A percentile compares a stretch with the other conserved stretches of the same genome.
Evolutionary conservation across 30 jellyfish, hydroid and myxozoan genomes (phyloP).

Genomic region (Phacellophora camtschatica): DNA sequence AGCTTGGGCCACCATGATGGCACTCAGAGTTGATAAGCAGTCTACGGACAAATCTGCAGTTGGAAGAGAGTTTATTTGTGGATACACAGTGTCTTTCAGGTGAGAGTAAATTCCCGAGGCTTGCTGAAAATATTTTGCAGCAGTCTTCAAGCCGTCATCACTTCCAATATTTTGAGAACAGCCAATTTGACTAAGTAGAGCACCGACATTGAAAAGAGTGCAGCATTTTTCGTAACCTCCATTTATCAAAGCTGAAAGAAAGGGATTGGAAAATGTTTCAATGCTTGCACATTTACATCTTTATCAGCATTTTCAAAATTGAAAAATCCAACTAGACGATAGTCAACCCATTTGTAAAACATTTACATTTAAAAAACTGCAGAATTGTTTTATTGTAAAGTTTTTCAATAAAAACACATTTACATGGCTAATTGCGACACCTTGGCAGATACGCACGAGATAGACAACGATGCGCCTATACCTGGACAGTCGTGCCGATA

Average conservation of each 20-base stretch:
- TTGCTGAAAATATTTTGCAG: conserved; percentile 95
- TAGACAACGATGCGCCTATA: too few species aligned
- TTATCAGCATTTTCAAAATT: too few species aligned
- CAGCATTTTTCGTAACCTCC: conserved; percentile 96
- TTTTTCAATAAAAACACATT: too few species aligned
- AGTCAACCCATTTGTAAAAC: too few species aligned
- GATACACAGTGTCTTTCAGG: conserved; percentile 86
- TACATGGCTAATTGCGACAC: too few species aligned
- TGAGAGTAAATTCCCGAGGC: conserved; percentile 85
- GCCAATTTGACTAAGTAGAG: conserved; percentile 86
- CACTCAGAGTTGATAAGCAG: conserved; percentile 78
- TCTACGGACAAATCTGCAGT: conserved; percentile 95
- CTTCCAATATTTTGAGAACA: conserved; percentile 68
- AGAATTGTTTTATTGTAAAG: too few species aligned
- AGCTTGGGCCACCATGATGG: conserved; percentile 97
- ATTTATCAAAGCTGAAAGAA: conserved; percentile 75
- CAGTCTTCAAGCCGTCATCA: conserved; percentile 95
- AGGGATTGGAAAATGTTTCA: too few species aligned
- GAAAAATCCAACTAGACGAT: too few species aligned
- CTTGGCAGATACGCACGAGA: too few species aligned
- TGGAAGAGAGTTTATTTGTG: conserved; percentile 84
- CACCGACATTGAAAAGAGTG: conserved; percentile 81
- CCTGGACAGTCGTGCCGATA: too few species aligned
- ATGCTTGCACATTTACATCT: too few species aligned
- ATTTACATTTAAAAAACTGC: too few species aligned